Conservation (phyloP, 2,113 vertebrate genomes). For the Heterotis niloticus region DNA sequence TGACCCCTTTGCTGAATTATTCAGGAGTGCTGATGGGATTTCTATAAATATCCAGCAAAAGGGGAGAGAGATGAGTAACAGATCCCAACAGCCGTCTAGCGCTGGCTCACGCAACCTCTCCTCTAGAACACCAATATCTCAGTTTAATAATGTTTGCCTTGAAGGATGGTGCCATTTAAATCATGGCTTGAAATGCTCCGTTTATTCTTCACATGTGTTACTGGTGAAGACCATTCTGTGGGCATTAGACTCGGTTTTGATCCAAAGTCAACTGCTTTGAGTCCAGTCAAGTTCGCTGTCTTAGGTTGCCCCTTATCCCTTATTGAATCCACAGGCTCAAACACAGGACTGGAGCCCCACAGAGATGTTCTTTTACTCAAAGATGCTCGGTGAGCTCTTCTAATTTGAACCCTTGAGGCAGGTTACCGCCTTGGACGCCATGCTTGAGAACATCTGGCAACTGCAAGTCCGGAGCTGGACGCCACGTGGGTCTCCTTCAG, state of each 20-base stretch:
- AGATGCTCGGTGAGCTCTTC: neutral
- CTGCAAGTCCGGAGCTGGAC: neutral
- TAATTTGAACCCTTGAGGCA: neutral
- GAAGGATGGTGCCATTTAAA: neutral
- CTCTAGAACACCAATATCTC: neutral
- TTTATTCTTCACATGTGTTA: neutral
- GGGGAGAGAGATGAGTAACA: slow-evolving; percentile 1
- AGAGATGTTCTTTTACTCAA: neutral
- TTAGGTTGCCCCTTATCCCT: neutral
- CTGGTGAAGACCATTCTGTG: neutral
- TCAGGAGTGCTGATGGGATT: slow-evolving; percentile 37
- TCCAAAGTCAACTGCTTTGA: neutral
- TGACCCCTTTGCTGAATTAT: slow-evolving; percentile 30
- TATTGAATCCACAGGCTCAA: neutral
- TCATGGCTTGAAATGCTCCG: neutral
- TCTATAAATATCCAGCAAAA: slow-evolving; percentile 38
- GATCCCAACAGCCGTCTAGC: neutral
- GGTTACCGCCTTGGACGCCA: neutral
- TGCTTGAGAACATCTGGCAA: slow-evolving; percentile 3
- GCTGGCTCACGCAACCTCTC: neutral
- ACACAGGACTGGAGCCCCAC: neutral
- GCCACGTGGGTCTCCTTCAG: neutral
- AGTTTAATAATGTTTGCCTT: neutral
- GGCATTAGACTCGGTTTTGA: neutral
- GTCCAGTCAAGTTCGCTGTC: neutral